These are phyloP conservation scores for Apamea monoglypha DNA, from an alignment of 2,888 invertebrate species.

Conservation along the genomic window DNA sequence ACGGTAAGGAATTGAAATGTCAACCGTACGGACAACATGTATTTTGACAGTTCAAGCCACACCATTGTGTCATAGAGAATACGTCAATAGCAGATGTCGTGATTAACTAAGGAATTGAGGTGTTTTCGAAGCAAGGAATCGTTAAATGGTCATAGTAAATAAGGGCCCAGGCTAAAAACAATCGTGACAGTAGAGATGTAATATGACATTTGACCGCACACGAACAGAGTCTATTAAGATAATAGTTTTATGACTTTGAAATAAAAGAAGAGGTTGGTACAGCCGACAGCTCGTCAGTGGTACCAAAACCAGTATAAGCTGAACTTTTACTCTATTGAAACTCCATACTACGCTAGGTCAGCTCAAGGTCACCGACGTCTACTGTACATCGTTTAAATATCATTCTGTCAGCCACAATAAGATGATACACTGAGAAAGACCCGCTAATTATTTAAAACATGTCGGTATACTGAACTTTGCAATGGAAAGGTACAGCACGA, in stretches of 20 bases:
- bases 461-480: conserved; percentile 61
- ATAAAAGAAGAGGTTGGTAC: background rate
- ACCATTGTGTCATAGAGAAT: no score
- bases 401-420: background rate
- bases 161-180: background rate
- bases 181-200: no score
- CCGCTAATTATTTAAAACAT: conserved; percentile 54
- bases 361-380: background rate
- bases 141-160: no score
- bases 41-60: no score
- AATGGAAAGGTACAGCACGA: conserved; percentile 60
- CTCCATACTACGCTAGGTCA: background rate
- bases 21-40: no score
- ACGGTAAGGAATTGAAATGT: no score
- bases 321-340: background rate
- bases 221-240: background rate
- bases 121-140: no score
- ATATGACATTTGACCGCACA: no score
- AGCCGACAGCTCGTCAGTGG: background rate
- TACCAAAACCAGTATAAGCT: background rate
- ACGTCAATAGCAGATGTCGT: no score
- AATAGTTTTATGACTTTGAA: background rate
- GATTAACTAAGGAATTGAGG: no score
- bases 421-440: conserved; percentile 54
- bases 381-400: conserved; percentile 3